Evolutionary conservation across 2,888 invertebrate species (phyloP), one percentile per base, ranked within the genome.

Genomic region (Trissolcus japonicus): DNA sequence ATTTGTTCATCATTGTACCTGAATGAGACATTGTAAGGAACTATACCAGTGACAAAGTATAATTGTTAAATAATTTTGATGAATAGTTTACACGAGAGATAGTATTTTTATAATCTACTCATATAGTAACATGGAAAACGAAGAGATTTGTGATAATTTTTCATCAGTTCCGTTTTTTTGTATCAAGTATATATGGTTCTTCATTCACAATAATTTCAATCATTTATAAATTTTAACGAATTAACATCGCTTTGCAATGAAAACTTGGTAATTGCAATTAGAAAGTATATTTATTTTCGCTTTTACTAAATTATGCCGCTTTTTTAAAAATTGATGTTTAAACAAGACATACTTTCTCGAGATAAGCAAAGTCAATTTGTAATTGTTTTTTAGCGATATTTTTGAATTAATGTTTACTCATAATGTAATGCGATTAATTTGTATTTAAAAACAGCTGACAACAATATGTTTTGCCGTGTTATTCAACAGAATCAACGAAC

Each of bases 81-180:
- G 25, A 54, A 63, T 68, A 68, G 57, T 75, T 63, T 67, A 73
- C 43, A 25, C 35, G 35, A 59, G 56, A 17, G 11, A 75, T 75
- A 63, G 63, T 75, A 68, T 75, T 75, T 75, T 75, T 75, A 68
- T 75, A 75, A 50, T 19, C 9, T 9, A 19, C 63, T 16, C n/a
- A 46, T 14, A 14, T 14, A 43, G 43, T 11, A 14, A 6, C 46
- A 14, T 46, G 35, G 2, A 46, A 6, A 46, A 46, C 16, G 16
- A 46, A 46, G 46, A 46, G 16, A 46, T 16, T 46, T 46, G 46
- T 46, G 46, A 46, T 16, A 16, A 46, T 16, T 6, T 46, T 16
- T 16, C n/a, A 13, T 35, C 11, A 11, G 9, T 35, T 35, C 9
- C 2, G 11, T 9, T 7, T 35, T 35, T 35, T 35, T 35, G 9